Evolutionary conservation across 1,140 invertebrate species (phyloP), one percentile per base, ranked within the genome.

Genomic region (Papilio dardanus): DNA sequence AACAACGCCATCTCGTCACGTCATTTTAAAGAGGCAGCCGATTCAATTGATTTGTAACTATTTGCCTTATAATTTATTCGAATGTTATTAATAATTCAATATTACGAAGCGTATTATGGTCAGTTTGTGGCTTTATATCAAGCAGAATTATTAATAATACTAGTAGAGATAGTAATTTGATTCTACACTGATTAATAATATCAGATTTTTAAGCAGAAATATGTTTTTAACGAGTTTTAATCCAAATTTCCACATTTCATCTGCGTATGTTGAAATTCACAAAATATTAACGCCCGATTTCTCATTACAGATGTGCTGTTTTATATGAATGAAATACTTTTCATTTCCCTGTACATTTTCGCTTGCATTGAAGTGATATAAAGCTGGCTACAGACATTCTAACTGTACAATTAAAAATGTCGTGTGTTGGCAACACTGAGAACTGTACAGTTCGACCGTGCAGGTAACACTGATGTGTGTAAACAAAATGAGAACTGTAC

Each of bases 131-230:
- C 46, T 21, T 10, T 21, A 10, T 54, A 54, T 54, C 46, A 54
- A 54, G 46, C 46, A 21, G 46, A 54, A 54, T 54, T 54, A 54
- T 54, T 54, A 3, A 54, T 24, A 54, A 21, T 54, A n/a, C n/a
- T n/a, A n/a, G n/a, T n/a, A 54, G 6, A 21, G 46, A 21, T 19
- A 1, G 46, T 21, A 54, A 54, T 21, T 21, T 19, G 19, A 54
- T 54, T 19, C 19, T 54, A 54, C 46, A 42, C 40, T 16, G 16
- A 14, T 42, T 16, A 42, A 42, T 42, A 16, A 14, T 16, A 42
- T 42, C 14, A 42, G 16, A 16, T 42, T 42, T 42, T 42, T 16
- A 42, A 4, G n/a, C 16, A 16, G 14, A 42, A 42, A 1, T 46
- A 46, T 7, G 7, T 46, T 1, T 7, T n/a, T 7, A 46, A 46